Percentiles rank a stretch among this genome's conserved stretches.
Conservation (phyloP, 2,113 vertebrate genomes). For the Psophia crepitans region DNA sequence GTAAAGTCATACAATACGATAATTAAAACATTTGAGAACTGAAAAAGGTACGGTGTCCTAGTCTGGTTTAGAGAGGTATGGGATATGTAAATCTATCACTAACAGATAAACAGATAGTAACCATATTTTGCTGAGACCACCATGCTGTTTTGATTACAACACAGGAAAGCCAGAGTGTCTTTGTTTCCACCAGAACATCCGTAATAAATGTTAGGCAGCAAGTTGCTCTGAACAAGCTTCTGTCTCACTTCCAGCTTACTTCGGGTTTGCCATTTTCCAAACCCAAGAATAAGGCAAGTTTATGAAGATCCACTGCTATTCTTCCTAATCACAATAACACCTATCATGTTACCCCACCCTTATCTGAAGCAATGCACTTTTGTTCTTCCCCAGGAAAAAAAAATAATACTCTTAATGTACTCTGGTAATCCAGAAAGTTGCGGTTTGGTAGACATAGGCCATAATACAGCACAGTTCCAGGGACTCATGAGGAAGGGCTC, state of each 20-base stretch:
- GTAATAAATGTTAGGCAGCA: neutral
- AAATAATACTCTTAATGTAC: neutral
- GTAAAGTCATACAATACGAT: neutral
- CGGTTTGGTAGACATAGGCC: neutral
- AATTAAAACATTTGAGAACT: neutral
- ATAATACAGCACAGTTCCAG: neutral
- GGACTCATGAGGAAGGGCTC: neutral
- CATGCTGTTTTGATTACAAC: neutral
- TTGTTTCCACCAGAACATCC: neutral
- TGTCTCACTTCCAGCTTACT: neutral
- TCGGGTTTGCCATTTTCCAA: neutral
- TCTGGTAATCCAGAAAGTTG: neutral
- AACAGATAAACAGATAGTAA: neutral
- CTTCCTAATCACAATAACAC: constrained; percentile 4
- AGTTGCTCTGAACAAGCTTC: constrained; percentile 2
- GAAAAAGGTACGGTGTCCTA: neutral
- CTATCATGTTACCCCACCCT: neutral
- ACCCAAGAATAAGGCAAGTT: constrained; percentile 16
- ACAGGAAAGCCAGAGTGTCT: neutral
- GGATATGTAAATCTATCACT: neutral
- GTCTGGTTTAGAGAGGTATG: neutral
- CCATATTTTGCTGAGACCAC: neutral
- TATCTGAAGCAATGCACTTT: neutral
- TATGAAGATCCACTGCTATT: constrained; percentile 5
- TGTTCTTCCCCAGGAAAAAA: constrained; percentile 8